These are phyloP conservation scores for Heteronetta atricapilla DNA, from an alignment of 2,113 vertebrate species.

Conservation along the genomic window DNA sequence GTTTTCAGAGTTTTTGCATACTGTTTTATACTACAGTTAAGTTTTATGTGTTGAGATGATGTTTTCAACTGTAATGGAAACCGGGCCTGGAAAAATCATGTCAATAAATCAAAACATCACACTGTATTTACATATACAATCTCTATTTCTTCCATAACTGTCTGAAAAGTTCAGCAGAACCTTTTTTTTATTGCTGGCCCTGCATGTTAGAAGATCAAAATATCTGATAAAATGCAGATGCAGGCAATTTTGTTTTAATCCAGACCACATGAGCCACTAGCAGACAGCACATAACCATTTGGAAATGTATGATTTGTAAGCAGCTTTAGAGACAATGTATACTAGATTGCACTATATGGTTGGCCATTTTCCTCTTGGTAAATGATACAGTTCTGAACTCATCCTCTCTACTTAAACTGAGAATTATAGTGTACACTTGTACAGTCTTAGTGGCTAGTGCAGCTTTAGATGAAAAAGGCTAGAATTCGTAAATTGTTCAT, in stretches of 20 bases:
- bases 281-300: neutral
- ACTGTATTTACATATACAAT: neutral
- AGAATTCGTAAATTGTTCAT: neutral
- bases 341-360: neutral
- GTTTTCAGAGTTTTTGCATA: neutral
- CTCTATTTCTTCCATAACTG: neutral
- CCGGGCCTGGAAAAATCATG: neutral
- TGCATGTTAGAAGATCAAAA: neutral
- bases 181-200: neutral
- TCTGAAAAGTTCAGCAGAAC: neutral
- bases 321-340: neutral
- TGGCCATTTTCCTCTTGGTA: slow-evolving; percentile 3
- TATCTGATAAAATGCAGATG: slow-evolving; percentile 45
- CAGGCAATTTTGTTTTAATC: slow-evolving; percentile 2
- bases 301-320: slow-evolving; percentile 1
- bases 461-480: neutral
- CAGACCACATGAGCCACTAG: neutral
- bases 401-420: neutral
- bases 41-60: neutral
- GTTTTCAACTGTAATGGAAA: neutral
- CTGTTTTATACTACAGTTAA: neutral
- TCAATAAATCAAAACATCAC: neutral
- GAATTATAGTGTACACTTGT: neutral
- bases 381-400: slow-evolving; percentile 1
- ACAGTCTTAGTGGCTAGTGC: neutral